phyloP scores from a whole-genome alignment of 2,113 vertebrate species.

The Vulpes ferrilata region DNA sequence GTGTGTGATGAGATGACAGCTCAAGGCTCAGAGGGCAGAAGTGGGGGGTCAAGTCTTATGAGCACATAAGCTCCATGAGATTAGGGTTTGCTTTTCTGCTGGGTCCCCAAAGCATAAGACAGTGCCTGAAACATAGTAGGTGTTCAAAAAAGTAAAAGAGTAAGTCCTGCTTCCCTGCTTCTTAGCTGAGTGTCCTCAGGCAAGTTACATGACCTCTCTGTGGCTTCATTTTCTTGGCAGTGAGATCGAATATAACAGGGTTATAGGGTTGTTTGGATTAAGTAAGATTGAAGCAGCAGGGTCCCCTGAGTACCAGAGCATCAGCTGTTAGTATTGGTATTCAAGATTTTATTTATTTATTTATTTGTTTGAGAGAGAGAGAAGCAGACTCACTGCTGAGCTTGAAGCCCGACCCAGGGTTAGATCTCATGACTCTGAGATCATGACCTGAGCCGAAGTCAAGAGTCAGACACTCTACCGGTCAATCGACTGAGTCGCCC shows the following conservation, averaged over 20 bases:
- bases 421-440: background rate
- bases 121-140: background rate
- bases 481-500: background rate
- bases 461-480: background rate
- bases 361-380: background rate
- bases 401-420: background rate
- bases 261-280: background rate
- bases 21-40: background rate
- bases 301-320: background rate
- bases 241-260: background rate
- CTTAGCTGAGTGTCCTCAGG: background rate
- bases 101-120: background rate
- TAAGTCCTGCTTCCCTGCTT: background rate
- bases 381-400: background rate
- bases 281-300: background rate
- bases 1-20: accelerated
- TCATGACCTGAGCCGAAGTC: background rate
- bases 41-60: accelerated
- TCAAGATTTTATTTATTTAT: background rate
- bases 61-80: accelerated
- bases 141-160: background rate
- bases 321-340: background rate
- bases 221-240: background rate
- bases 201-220: background rate
- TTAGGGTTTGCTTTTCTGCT: background rate